Percentiles rank a stretch among this genome's conserved stretches.
phyloP scores from a whole-genome alignment of 2,797 vertebrate species.

The Eulemur rubriventer region DNA sequence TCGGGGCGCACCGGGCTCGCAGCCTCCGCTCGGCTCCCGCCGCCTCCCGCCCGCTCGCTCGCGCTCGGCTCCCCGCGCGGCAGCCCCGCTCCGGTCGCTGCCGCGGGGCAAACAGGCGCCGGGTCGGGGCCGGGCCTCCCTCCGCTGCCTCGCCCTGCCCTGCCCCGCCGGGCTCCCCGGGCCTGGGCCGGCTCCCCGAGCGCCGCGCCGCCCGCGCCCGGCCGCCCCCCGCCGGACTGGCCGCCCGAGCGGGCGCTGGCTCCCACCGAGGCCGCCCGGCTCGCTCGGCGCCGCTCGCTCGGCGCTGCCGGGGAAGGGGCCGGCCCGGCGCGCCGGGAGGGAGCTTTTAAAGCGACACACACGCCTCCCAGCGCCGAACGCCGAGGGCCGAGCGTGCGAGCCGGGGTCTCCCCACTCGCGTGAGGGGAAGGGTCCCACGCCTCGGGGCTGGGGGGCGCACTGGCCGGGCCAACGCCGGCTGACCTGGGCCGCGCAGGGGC shows the following conservation, averaged over 20 bases:
- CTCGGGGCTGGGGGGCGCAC: neutral
- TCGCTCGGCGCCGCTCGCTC: slow-evolving; percentile 46
- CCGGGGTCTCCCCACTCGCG: neutral
- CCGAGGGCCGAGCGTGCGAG: neutral
- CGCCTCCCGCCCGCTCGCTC: neutral
- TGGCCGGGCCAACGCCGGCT: fast-evolving
- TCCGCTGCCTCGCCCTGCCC: neutral
- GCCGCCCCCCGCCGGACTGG: slow-evolving; percentile 54
- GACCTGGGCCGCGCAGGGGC: neutral
- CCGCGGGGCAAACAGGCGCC: neutral
- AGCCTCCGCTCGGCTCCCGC: slow-evolving; percentile 21
- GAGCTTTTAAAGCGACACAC: slow-evolving; percentile 83
- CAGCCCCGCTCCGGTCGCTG: neutral
- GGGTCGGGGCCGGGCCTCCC: slow-evolving; percentile 48
- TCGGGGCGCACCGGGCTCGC: slow-evolving; percentile 1
- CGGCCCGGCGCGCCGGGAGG: slow-evolving; percentile 79
- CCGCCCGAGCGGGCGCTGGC: slow-evolving; percentile 68
- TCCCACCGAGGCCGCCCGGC: slow-evolving; percentile 64
- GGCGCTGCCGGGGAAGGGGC: slow-evolving; percentile 79
- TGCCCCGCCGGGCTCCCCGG: slow-evolving; percentile 11
- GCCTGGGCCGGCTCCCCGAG: slow-evolving; percentile 27
- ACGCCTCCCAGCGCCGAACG: slow-evolving; percentile 59
- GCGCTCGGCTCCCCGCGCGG: neutral
- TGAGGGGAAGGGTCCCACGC: neutral
- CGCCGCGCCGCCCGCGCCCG: neutral